These are phyloP conservation scores for Coleophora flavipennella DNA, from an alignment of 2,888 invertebrate genomes.

Conservation along the genomic window DNA sequence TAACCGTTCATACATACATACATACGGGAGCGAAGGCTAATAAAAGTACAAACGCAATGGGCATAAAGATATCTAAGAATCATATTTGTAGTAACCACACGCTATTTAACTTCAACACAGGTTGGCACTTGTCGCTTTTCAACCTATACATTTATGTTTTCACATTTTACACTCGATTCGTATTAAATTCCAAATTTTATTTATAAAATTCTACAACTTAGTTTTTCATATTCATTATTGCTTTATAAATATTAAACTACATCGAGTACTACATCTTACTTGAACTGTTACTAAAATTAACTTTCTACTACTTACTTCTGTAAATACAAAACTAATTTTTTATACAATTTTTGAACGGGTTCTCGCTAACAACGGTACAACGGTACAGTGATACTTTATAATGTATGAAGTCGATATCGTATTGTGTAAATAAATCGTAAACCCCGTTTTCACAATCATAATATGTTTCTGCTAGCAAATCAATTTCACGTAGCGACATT, in stretches of 20 bases:
- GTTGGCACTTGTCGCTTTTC: no score
- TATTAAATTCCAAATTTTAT: no score
- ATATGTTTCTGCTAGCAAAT: conserved; percentile 72
- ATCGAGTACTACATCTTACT: no score
- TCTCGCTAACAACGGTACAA: conserved; percentile 27
- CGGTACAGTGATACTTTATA: conserved; percentile 53
- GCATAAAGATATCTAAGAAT: conserved; percentile 34
- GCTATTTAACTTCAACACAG: conserved; percentile 12
- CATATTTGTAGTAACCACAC: conserved; percentile 19
- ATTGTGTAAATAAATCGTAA: conserved; percentile 71
- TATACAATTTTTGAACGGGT: conserved; percentile 20
- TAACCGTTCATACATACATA: conserved; percentile 16
- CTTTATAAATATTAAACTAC: background rate
- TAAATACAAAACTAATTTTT: conserved; percentile 9
- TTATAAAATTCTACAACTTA: background rate
- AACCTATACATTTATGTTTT: no score
- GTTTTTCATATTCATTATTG: background rate
- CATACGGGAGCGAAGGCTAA: conserved; percentile 26
- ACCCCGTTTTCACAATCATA: conserved; percentile 73
- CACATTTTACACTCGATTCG: no score
- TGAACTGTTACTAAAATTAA: background rate
- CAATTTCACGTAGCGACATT: conserved; percentile 72
- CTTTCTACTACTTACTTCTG: conserved; percentile 1
- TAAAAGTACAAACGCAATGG: conserved; percentile 39
- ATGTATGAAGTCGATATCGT: conserved; percentile 57